Base-by-base conservation (phyloP, 1,140 invertebrate species). In the Diabrotica undecimpunctata region DNA sequence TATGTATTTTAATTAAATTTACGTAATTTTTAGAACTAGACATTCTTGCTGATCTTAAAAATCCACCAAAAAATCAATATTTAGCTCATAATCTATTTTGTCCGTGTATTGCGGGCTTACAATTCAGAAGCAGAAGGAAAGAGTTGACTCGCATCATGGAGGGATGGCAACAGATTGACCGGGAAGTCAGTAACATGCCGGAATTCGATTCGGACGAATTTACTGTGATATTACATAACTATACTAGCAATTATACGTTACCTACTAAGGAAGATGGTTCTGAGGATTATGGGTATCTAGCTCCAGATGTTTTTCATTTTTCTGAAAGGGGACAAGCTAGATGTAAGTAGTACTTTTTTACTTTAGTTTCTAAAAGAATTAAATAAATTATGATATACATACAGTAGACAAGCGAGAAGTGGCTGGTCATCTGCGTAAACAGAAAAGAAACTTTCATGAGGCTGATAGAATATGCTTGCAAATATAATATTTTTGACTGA, bases 291-390 rank as follows among this genome's bases (percentile, higher is more conserved):
- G 78, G 82, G 3, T 87, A 83, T 71, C 81, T 90, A 50, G 83
- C 88, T 2, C 77, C 79, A 9, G 90, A 92, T 74, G 91, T 90
- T 79, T 91, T 87, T 70, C 90, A 92, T 71, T 81, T 87, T 2
- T 89, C 86, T 71, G 85, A 88, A 70, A 86, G 85, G 60, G 81
- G 81, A 7, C 84, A 90, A 67, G 82, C 86, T 2, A 76, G 74
- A 74, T 81, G 83, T 85, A 76, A 79, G 75, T 64, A 54, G 25
- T 25, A 25, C 25, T 25, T 25, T 25, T 25, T 4, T 25, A 25
- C 4, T 25, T 25, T 25, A 25, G 25, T 25, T 4, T 25, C 1
- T 4, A 25, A 25, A 25, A 25, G 25, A 4, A 1, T 25, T 2
- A 25, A 2, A 25, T 25, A 1, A 25, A 25, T 25, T 4, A 25